These are phyloP conservation scores for Gobio gobio DNA, from an alignment of 2,113 vertebrate species.

Conservation along the genomic window DNA sequence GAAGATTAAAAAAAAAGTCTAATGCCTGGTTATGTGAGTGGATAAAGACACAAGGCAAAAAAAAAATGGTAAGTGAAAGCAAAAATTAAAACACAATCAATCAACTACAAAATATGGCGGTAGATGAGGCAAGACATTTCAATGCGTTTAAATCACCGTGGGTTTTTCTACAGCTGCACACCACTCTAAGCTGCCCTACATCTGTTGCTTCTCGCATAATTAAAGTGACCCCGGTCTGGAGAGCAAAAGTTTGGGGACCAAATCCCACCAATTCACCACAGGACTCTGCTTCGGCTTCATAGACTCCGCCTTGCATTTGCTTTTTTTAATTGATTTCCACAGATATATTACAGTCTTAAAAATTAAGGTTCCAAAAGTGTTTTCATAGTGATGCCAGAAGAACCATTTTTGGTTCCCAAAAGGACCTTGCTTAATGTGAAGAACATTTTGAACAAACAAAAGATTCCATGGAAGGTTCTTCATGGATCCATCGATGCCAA, in stretches of 20 bases:
- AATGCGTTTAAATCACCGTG: constrained; percentile 25
- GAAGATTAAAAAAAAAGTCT: constrained; percentile 3
- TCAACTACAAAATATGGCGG: not conserved
- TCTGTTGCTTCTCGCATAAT: constrained; percentile 36
- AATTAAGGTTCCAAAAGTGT: too few species aligned
- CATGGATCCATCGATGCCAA: too few species aligned
- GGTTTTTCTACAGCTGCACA: constrained; percentile 32
- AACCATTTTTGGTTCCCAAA: too few species aligned
- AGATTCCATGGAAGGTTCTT: too few species aligned
- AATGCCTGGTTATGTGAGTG: not conserved
- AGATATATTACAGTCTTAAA: not conserved
- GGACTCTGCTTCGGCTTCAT: not conserved
- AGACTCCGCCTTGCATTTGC: not conserved
- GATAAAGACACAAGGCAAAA: not conserved
- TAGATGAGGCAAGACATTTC: constrained; percentile 33
- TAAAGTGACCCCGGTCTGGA: constrained; percentile 17
- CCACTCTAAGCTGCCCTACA: constrained; percentile 29
- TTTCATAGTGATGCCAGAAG: too few species aligned
- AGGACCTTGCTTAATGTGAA: too few species aligned
- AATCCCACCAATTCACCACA: not conserved
- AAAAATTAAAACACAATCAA: not conserved
- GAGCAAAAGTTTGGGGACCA: not conserved
- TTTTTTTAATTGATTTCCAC: constrained; percentile 1
- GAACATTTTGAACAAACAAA: too few species aligned
- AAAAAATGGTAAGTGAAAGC: not conserved